Evolutionary conservation across 2,888 invertebrate genomes (phyloP).

Genomic region (Clepsis dumicolana): DNA sequence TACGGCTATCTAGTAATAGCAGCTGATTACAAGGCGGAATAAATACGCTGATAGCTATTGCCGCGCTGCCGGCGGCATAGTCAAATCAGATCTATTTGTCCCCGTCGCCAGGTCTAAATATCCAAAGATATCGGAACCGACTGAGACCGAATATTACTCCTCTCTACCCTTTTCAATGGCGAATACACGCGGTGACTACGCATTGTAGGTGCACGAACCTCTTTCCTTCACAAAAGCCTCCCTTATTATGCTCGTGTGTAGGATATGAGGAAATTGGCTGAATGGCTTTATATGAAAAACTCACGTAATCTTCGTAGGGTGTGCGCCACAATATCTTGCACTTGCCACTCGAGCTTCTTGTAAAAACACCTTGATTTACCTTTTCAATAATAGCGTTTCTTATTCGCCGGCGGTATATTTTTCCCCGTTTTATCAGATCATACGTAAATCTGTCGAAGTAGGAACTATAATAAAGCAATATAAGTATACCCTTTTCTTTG

Average conservation of each 20-base stretch:
- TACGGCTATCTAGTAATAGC: neutral
- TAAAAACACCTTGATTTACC: constrained; percentile 62
- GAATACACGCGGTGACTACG: constrained; percentile 70
- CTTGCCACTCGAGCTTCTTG: constrained; percentile 66
- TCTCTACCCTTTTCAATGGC: constrained; percentile 67
- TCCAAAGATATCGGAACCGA: constrained; percentile 68
- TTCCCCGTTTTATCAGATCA: constrained; percentile 11
- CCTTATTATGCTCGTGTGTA: constrained; percentile 83
- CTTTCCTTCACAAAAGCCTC: constrained; percentile 82
- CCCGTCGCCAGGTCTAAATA: constrained; percentile 69
- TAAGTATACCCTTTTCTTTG: too few species aligned
- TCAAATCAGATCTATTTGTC: constrained; percentile 69
- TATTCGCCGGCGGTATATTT: constrained; percentile 5
- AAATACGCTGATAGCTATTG: neutral
- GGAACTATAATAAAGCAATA: constrained; percentile 7
- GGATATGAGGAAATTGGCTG: constrained; percentile 85
- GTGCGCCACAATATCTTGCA: constrained; percentile 78
- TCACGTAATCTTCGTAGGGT: constrained; percentile 79
- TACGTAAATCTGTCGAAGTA: neutral
- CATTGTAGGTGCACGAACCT: constrained; percentile 80
- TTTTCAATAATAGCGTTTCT: constrained; percentile 58
- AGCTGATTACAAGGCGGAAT: neutral
- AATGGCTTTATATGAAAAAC: constrained; percentile 85
- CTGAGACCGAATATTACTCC: constrained; percentile 70
- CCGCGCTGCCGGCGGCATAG: neutral